Base-by-base conservation (phyloP, 2,888 invertebrate species). In the Creontiades dilutus region DNA sequence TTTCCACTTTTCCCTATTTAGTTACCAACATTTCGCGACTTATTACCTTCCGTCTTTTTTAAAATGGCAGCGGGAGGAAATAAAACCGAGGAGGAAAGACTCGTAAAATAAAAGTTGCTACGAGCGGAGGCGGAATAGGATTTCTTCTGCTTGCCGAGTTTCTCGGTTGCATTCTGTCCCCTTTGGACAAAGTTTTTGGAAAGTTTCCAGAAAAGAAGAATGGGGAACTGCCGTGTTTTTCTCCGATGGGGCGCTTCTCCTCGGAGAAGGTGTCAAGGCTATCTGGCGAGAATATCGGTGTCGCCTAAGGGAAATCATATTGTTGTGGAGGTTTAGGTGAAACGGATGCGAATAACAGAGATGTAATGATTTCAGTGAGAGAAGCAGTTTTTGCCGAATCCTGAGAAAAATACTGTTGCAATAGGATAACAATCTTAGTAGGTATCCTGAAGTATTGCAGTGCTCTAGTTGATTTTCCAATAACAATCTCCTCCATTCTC, bases 191-290 rank as follows among this genome's bases (percentile, higher is more conserved):
- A 68, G 68, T 23, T 68, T 11, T 23, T 68, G 68, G 68, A 68
- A 68, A 68, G 68, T 68, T 68, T 68, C 68, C 68, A 68, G 68
- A 12, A 68, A 68, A 68, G 68, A 68, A 68, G 23, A 68, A 68
- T 23, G 23, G 68, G 23, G 13, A 23, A 27, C 23, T 23, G 16
- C 16, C 61, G n/a, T 68, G 23, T 68, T 68, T 68, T 68, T 68
- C 68, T 68, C 19, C 19, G 68, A 12, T 19, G 13, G 12, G 7
- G 68, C 23, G 68, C 68, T 68, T 23, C 19, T 68, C 23, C 68
- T 5, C 57, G 12, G 57, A 57, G n/a, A n/a, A 57, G 57, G n/a
- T n/a, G 52, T 5, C n/a, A n/a, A 14, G 7, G 2, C 16, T n/a
- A n/a, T 57, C 57, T 16, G n/a, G 14, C n/a, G 57, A 14, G n/a